These are phyloP conservation scores for Suricata suricatta DNA, from an alignment of 2,113 vertebrate species.

Conservation along the genomic window DNA sequence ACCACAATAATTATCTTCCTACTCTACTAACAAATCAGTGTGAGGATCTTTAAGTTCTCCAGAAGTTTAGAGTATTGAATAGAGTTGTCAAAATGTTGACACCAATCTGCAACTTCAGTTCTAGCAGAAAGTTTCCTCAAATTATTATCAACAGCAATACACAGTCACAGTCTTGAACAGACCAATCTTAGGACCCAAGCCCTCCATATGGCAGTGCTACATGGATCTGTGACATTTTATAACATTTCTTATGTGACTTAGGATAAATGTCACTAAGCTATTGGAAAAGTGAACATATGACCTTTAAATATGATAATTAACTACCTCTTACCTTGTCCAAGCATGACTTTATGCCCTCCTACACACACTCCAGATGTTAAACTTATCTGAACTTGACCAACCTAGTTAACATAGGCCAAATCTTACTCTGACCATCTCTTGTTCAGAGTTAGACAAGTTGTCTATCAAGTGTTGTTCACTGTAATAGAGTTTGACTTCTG, in stretches of 20 bases:
- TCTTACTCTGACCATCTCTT: constrained; percentile 37
- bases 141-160: constrained; percentile 45
- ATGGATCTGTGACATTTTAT: constrained; percentile 69
- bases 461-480: neutral
- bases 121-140: neutral
- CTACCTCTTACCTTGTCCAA: constrained; percentile 66
- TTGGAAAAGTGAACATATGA: constrained; percentile 61
- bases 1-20: neutral
- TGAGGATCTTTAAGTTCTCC: neutral
- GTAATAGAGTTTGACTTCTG: neutral
- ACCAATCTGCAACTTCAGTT: neutral
- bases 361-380: constrained; percentile 55
- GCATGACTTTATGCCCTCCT: constrained; percentile 68
- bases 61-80: neutral
- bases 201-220: neutral
- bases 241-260: constrained; percentile 72
- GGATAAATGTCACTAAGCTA: constrained; percentile 73
- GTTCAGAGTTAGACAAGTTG: constrained; percentile 20
- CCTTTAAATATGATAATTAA: constrained; percentile 78
- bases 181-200: neutral
- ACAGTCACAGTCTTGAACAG: neutral
- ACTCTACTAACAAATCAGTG: neutral
- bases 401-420: constrained; percentile 58
- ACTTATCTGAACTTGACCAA: constrained; percentile 32
- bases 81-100: constrained; percentile 22